Evolutionary conservation across 2,797 vertebrate genomes (phyloP).

Genomic region (Galagoides demidoff): DNA sequence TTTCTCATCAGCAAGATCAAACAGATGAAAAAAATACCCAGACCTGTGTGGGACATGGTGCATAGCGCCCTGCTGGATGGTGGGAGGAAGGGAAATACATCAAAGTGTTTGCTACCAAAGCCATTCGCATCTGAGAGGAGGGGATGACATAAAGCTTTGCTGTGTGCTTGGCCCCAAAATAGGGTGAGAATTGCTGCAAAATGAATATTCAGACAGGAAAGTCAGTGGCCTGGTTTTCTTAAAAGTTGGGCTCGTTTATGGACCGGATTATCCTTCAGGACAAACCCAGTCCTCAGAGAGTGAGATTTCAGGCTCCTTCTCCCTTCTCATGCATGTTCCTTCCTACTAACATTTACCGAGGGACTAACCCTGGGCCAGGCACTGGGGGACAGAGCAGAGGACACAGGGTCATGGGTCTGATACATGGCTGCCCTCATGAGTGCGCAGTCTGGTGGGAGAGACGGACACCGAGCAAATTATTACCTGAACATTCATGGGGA

Average conservation of each 20-base stretch:
- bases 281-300: not conserved
- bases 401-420: rapidly evolving
- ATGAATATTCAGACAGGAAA: not conserved
- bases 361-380: no score
- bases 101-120: not conserved
- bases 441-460: not conserved
- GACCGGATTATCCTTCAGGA: not conserved
- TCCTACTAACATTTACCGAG: not conserved
- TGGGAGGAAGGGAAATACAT: not conserved
- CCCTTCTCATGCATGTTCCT: not conserved
- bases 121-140: not conserved
- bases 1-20: constrained; percentile 28
- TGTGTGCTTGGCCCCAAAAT: not conserved
- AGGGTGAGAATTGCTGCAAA: not conserved
- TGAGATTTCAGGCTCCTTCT: not conserved
- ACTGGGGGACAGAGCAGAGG: not conserved
- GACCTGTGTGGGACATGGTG: not conserved
- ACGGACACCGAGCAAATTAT: not conserved
- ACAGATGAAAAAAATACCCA: not conserved
- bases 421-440: not conserved
- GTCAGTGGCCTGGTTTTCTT: not conserved
- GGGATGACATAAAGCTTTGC: not conserved
- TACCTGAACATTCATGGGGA: not conserved
- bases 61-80: not conserved
- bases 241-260: not conserved